Conservation (phyloP, 2,888 invertebrate genomes). For the Volucella bombylans region DNA sequence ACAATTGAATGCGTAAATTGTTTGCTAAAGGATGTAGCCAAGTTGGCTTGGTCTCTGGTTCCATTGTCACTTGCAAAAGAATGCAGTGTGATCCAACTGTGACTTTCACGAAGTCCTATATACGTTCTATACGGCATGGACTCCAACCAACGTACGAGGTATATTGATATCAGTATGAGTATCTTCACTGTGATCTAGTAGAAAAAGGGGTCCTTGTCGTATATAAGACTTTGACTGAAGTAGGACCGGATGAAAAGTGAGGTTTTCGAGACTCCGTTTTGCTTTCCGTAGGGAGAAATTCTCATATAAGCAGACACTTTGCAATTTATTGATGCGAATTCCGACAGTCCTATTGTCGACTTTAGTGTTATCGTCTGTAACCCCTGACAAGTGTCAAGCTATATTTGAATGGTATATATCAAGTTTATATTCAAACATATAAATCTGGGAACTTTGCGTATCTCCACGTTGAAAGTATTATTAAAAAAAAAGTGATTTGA, state of each 20-base stretch:
- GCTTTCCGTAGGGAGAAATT: constrained; percentile 9
- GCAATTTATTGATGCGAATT: constrained; percentile 37
- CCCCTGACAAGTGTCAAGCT: constrained; percentile 38
- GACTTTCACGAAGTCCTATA: constrained; percentile 6
- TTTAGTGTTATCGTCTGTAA: constrained; percentile 9
- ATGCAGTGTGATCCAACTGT: constrained; percentile 32
- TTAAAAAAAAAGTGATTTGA: too few relatives aligned
- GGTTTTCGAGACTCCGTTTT: constrained; percentile 8
- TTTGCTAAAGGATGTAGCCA: constrained; percentile 33
- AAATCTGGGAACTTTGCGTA: constrained; percentile 1
- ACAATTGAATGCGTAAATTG: constrained; percentile 46
- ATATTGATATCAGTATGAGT: not conserved
- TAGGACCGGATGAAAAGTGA: constrained; percentile 13
- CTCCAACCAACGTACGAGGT: not conserved
- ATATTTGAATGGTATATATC: constrained; percentile 12
- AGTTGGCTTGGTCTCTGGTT: not conserved
- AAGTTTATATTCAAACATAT: constrained; percentile 15
- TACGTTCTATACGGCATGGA: not conserved
- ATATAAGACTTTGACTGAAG: constrained; percentile 14
- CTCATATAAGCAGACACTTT: constrained; percentile 33
- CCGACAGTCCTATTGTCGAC: constrained; percentile 22
- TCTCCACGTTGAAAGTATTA: too few relatives aligned
- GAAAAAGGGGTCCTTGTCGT: constrained; percentile 11
- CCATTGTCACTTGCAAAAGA: constrained; percentile 3
- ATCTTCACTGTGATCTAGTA: constrained; percentile 15